Conservation (phyloP, 2,888 invertebrate species). For the Emmelina monodactyla region DNA sequence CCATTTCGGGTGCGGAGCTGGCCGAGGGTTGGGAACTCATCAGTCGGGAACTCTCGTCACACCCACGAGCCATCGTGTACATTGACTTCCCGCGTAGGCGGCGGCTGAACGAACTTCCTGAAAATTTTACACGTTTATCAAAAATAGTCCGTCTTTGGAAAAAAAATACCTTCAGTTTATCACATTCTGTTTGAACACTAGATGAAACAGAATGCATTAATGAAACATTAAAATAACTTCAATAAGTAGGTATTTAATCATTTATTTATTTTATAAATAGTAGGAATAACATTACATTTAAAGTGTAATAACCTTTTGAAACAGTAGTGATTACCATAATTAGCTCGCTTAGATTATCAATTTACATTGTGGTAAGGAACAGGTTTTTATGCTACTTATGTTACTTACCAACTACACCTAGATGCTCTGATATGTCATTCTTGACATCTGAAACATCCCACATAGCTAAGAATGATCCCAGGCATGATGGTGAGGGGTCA, state of each 20-base stretch:
- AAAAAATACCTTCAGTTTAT: too few relatives aligned
- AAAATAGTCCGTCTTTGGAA: background rate
- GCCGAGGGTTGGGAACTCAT: slow-evolving; percentile 37
- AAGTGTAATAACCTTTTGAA: too few relatives aligned
- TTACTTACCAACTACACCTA: slow-evolving; percentile 84
- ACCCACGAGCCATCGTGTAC: slow-evolving; percentile 77
- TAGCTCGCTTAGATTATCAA: too few relatives aligned
- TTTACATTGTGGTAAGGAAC: too few relatives aligned
- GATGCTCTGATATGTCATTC: slow-evolving; percentile 90
- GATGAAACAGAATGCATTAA: too few relatives aligned
- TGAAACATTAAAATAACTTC: too few relatives aligned
- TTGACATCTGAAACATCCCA: slow-evolving; percentile 97
- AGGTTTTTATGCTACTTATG: background rate
- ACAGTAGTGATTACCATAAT: too few relatives aligned
- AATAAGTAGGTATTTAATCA: too few relatives aligned
- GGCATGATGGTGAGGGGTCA: slow-evolving; percentile 68
- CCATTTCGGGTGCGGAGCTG: slow-evolving; percentile 41
- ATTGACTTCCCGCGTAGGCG: slow-evolving; percentile 78
- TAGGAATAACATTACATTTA: too few relatives aligned
- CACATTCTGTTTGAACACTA: too few relatives aligned
- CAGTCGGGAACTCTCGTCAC: slow-evolving; percentile 65
- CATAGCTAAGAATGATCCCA: slow-evolving; percentile 88
- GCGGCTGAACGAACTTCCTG: slow-evolving; percentile 79
- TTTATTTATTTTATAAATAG: too few relatives aligned
- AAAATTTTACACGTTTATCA: slow-evolving; percentile 8